Evolutionary conservation across 2,113 vertebrate species (phyloP), one percentile per base, ranked within the genome.

Genomic region (Chamaea fasciata): DNA sequence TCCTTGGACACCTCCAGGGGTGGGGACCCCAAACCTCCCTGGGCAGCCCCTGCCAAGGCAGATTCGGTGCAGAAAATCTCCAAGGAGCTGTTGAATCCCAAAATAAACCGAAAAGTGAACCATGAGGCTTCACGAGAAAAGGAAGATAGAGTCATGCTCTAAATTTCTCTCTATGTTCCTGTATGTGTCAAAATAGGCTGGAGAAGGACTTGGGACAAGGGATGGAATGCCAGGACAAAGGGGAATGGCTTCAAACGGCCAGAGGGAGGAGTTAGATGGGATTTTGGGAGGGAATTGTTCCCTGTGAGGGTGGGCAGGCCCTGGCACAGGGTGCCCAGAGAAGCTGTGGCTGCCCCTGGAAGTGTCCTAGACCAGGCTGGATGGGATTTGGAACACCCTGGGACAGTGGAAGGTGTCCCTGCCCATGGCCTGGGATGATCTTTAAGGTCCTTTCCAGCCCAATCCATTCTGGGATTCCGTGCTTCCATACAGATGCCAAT

Each of bases 321-420:
- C 22, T 75, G 77, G 44, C 23, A 74, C 23, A 67, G 37, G 0
- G 0, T 37, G 5, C 39, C 28, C 39, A 57, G 77, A 47, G 78
- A 0, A 89, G n/a, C 86, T 52, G 68, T 37, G 68, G 59, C 59
- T 67, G 33, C 28, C 46, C 53, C 53, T 60, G 78, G 70, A 1
- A 60, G 17, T 15, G 11, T 0, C 47, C 47, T 8, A 41, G 47
- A 13, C 28, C 23, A 14, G 68, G 53, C 0, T 89, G 65, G 57
- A 20, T 0, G 0, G 47, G 6, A 16, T 6, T 65, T 15, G 62
- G 70, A 76, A 3, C 14, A 41, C 0, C 11, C 62, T 62, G 55
- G 55, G n/a, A 13, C 0, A 2, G 4, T 31, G 47, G 41, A 0
- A 83, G 10, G 14, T 26, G 62, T 24, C 70, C 33, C 69, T 89